A percentile compares a stretch with the other conserved stretches of the same genome.
phyloP scores from a whole-genome alignment of 2,797 vertebrate species.

The Periophthalmus magnuspinnatus region DNA sequence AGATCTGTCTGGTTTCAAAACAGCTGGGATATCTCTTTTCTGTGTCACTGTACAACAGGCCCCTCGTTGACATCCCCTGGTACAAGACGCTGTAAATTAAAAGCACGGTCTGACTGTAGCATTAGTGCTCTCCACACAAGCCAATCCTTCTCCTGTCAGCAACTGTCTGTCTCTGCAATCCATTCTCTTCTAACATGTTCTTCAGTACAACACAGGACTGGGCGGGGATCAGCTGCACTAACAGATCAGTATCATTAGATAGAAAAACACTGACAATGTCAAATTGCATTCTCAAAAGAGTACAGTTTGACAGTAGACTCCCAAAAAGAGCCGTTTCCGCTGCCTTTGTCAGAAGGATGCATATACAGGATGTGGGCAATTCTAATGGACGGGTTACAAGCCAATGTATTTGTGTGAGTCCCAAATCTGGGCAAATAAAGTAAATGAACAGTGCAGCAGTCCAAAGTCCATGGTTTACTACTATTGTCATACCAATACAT shows the following conservation, averaged over 20 bases:
- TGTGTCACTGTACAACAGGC: not conserved
- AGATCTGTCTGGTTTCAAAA: not conserved
- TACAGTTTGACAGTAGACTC: not conserved
- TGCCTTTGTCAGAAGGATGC: slow-evolving; percentile 2
- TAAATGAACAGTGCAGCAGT: slow-evolving; percentile 12
- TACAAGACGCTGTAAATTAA: slow-evolving; percentile 41
- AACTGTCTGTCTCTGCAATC: slow-evolving; percentile 28
- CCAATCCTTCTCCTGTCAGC: slow-evolving; percentile 41
- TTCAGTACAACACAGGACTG: not conserved
- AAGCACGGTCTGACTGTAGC: slow-evolving; percentile 45
- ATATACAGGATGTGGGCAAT: not conserved
- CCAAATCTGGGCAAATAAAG: too few species aligned
- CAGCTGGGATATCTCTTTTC: not conserved
- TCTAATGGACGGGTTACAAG: not conserved
- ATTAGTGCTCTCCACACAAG: slow-evolving; percentile 51
- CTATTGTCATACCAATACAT: slow-evolving; percentile 13
- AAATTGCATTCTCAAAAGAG: slow-evolving; percentile 25
- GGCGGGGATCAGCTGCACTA: slow-evolving; percentile 10
- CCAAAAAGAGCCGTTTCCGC: not conserved
- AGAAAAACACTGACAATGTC: slow-evolving; percentile 20
- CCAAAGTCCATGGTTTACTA: slow-evolving; percentile 30
- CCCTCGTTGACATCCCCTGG: slow-evolving; percentile 17
- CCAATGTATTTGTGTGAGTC: not conserved
- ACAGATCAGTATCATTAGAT: slow-evolving; percentile 17
- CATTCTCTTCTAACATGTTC: slow-evolving; percentile 19